These are phyloP conservation scores for Ametastegia equiseti DNA, from an alignment of 2,888 invertebrate species.

Conservation along the genomic window DNA sequence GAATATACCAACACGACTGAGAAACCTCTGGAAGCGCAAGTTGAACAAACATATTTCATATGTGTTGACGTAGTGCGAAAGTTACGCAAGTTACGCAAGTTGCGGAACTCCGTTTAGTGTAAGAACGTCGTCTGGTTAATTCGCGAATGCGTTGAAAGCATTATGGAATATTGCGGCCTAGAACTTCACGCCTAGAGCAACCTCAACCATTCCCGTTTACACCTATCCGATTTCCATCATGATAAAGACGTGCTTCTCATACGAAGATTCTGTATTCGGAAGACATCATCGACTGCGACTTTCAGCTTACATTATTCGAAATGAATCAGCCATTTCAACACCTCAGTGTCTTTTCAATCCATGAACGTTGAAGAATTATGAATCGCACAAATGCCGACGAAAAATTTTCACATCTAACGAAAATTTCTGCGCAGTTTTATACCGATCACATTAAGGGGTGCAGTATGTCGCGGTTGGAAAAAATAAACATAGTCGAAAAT, in stretches of 20 bases:
- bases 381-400: background rate
- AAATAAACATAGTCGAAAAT: too few species aligned
- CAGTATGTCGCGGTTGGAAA: too few species aligned
- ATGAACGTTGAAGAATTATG: background rate
- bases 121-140: slow-evolving; percentile 14
- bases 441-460: too few species aligned
- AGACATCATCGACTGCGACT: background rate
- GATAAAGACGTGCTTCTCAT: background rate
- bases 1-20: background rate
- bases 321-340: background rate
- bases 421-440: too few species aligned
- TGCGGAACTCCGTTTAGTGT: background rate
- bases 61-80: slow-evolving; percentile 9
- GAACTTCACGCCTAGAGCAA: background rate
- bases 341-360: background rate
- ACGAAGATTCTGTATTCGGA: too few species aligned
- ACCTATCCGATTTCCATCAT: background rate
- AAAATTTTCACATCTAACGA: too few species aligned
- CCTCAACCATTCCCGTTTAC: background rate
- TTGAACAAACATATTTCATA: slow-evolving; percentile 28
- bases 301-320: background rate
- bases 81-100: slow-evolving; percentile 34
- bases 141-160: slow-evolving; percentile 38
- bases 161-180: slow-evolving; percentile 42
- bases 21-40: slow-evolving; percentile 28